Percentiles rank a stretch among this genome's conserved stretches.
Evolutionary conservation across 2,113 vertebrate genomes (phyloP).

Genomic region (Pachycephala philippinensis): DNA sequence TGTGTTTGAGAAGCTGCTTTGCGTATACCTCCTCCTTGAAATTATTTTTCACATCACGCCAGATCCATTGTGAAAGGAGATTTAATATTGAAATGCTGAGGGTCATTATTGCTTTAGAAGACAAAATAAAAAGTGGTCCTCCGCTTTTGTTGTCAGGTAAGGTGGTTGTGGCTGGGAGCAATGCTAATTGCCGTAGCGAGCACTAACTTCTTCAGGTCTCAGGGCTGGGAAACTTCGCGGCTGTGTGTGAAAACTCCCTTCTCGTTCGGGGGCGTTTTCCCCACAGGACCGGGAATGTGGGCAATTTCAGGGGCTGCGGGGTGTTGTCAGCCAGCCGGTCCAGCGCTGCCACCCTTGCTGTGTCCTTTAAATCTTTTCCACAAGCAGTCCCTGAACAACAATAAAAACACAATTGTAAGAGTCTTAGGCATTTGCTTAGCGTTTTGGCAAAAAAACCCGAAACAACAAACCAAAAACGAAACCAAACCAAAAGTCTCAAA

Average conservation of each 20-base stretch:
- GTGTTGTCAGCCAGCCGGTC: background rate
- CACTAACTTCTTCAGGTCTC: background rate
- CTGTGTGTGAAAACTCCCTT: background rate
- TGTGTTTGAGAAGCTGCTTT: background rate
- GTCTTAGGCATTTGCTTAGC: background rate
- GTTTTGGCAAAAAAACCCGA: background rate
- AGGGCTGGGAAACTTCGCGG: background rate
- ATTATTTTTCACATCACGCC: background rate
- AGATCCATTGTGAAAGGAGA: background rate
- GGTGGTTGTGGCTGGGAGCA: background rate
- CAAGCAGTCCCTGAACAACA: background rate
- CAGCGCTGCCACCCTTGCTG: background rate
- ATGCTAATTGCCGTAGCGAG: background rate
- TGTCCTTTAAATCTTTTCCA: slow-evolving; percentile 21
- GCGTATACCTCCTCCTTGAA: background rate
- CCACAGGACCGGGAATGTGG: background rate
- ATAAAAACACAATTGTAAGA: background rate
- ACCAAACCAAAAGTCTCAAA: background rate
- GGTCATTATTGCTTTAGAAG: slow-evolving; percentile 6
- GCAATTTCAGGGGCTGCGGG: background rate
- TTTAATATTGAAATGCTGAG: slow-evolving; percentile 5
- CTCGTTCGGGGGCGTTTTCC: background rate
- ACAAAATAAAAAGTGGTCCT: slow-evolving; percentile 14
- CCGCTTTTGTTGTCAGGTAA: background rate
- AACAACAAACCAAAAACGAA: background rate